These are phyloP conservation scores for Oasisia sp. DNA, from an alignment of 2,888 invertebrate species.

Conservation along the genomic window DNA sequence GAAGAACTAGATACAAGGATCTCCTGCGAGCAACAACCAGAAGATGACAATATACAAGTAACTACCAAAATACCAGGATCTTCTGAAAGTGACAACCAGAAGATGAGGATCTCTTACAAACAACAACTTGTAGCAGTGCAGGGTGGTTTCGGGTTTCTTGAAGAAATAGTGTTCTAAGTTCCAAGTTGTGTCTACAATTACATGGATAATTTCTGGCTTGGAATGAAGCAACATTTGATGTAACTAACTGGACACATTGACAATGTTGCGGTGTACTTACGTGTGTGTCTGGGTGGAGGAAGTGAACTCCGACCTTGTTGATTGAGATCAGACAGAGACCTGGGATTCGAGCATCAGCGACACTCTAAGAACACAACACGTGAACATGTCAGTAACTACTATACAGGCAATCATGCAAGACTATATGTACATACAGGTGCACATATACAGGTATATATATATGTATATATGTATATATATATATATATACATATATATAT, in stretches of 20 bases:
- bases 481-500: too few relatives aligned
- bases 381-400: neutral
- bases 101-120: constrained; percentile 77
- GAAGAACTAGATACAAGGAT: neutral
- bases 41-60: constrained; percentile 69
- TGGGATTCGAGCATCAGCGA: constrained; percentile 74
- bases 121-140: neutral
- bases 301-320: constrained; percentile 91
- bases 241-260: neutral
- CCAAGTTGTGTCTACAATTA: constrained; percentile 7
- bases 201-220: neutral
- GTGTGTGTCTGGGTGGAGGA: constrained; percentile 91
- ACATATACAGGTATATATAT: too few relatives aligned
- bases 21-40: neutral
- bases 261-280: constrained; percentile 65
- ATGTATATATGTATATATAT: too few relatives aligned
- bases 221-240: constrained; percentile 19
- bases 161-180: neutral
- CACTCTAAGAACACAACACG: constrained; percentile 44
- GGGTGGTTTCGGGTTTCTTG: neutral
- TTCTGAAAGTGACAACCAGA: too few relatives aligned
- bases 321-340: constrained; percentile 92
- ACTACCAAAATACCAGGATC: neutral
- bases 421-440: too few relatives aligned
- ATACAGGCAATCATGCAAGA: too few relatives aligned